Evolutionary conservation across 2,797 vertebrate species (phyloP).

Genomic region (Setipinna tenuifilis): DNA sequence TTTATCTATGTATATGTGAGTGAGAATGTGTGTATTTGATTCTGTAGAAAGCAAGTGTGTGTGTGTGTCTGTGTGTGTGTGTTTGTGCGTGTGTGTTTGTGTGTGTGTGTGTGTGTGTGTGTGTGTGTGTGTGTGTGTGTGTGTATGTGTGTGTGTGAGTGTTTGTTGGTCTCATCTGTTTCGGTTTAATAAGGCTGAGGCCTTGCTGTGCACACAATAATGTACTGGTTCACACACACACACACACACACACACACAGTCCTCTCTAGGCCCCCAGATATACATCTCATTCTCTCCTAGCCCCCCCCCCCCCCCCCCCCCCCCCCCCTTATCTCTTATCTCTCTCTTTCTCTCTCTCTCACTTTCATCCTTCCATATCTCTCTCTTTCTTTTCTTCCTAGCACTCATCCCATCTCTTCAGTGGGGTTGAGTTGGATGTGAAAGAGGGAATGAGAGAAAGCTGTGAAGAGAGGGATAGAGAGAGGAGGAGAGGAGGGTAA

Average conservation of each 20-base stretch:
- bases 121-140: no score
- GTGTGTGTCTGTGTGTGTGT: background rate
- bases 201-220: background rate
- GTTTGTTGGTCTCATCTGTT: no score
- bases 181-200: background rate
- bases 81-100: no score
- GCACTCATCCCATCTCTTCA: background rate
- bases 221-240: conserved; percentile 30
- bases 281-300: no score
- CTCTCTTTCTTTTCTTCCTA: conserved; percentile 5
- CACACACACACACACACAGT: conserved; percentile 35
- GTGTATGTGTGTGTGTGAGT: no score
- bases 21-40: no score
- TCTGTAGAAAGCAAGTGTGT: background rate
- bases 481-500: background rate
- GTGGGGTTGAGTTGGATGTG: background rate
- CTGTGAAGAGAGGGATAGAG: background rate
- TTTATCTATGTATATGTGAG: background rate
- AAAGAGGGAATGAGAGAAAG: background rate
- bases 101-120: no score
- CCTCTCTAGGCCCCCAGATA: no score
- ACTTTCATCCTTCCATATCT: background rate
- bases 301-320: background rate
- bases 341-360: conserved; percentile 28
- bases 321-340: background rate